Evolutionary conservation across 1,140 invertebrate genomes (phyloP), one percentile per base, ranked within the genome.

Genomic region (Anoplolepis gracilipes): DNA sequence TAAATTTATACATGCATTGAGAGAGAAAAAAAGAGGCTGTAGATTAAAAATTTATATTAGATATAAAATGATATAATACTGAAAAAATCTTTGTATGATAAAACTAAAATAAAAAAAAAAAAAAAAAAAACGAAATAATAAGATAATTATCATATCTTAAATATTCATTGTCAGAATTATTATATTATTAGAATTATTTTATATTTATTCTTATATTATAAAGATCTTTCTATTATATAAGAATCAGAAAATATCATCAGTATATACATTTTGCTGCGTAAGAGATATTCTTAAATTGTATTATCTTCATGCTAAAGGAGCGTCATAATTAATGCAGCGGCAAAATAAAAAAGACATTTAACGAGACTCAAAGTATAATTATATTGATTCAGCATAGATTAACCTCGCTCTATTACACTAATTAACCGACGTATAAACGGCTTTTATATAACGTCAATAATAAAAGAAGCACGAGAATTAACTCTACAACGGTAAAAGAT

Each of bases 391-490:
- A 46, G 8, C 25, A 28, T 28, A 59, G 8, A 73, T 72, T 73
- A 73, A 59, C 30, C 39, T 82, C 13, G 55, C 28, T 59, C 13
- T 82, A 42, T 81, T 42, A 72, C 53, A 42, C 25, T 73, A 69
- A 81, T 86, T 36, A 33, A 36, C 55, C 19, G 25, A 81, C 22
- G 16, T 30, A 55, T 82, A 75, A 85, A 82, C 75, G 42, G 59
- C 19, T 42, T 53, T 7, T 49, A 16, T 49, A 49, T 19, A 36
- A 8, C 13, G 11, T 10, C 55, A 39, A 53, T 77, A 84, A 39
- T 46, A 85, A 72, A 62, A 75, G 46, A 75, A 76, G 69, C 36
- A 67, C 70, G 72, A 86, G 70, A 85, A 36, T 55, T 28, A 19
- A 30, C 30, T n/a, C n/a, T 30, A 13, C 2, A 39, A 59, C 30